Evolutionary conservation across 1,140 invertebrate genomes (phyloP).

Genomic region (Tetranychus urticae): DNA sequence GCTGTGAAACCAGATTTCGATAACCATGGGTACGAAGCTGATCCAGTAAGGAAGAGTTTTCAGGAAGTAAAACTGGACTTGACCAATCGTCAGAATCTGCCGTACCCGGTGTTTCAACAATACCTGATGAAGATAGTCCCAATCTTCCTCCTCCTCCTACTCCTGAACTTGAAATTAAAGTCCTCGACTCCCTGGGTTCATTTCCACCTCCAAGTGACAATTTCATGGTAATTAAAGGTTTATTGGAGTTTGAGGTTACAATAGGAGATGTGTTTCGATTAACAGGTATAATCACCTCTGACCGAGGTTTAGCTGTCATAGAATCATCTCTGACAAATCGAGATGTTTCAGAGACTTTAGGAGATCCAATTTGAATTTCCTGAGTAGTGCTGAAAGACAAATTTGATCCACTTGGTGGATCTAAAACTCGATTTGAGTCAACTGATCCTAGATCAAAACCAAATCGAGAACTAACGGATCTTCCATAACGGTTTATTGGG

Average conservation of each 20-base stretch:
- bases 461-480: not conserved
- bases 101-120: not conserved
- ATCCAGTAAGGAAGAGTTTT: slow-evolving; percentile 12
- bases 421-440: not conserved
- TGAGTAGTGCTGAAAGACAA: not conserved
- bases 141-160: not conserved
- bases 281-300: not conserved
- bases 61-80: not conserved
- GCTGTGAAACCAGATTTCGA: slow-evolving; percentile 11
- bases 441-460: not conserved
- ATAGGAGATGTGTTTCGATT: not conserved
- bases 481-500: not conserved
- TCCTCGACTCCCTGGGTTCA: not conserved
- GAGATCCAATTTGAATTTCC: not conserved
- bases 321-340: not conserved
- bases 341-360: not conserved
- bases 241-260: not conserved
- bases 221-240: not conserved
- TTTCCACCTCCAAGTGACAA: not conserved
- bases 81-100: not conserved
- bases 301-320: not conserved
- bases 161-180: not conserved
- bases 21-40: slow-evolving; percentile 14
- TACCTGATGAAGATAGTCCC: not conserved
- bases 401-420: not conserved